These are phyloP conservation scores for Pyralis farinalis DNA, from an alignment of 2,888 invertebrate species.

Conservation along the genomic window DNA sequence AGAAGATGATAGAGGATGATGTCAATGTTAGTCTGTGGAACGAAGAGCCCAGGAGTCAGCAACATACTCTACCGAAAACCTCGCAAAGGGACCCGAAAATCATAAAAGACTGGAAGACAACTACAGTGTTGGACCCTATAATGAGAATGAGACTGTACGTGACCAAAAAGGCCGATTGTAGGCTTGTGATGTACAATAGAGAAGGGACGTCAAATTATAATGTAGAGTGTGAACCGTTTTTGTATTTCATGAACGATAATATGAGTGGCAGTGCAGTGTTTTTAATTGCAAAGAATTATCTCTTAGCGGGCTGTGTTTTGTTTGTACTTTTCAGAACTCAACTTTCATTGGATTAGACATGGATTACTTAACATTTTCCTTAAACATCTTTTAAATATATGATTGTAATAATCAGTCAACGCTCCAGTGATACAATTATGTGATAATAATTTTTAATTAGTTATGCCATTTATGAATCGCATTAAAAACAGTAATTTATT, in stretches of 20 bases:
- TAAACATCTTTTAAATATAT: no score
- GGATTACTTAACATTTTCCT: no score
- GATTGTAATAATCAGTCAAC: no score
- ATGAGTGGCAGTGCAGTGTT: constrained; percentile 33
- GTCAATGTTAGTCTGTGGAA: constrained; percentile 62
- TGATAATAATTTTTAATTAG: no score
- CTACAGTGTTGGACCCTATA: constrained; percentile 57
- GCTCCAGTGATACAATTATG: no score
- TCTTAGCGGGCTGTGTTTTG: constrained; percentile 26
- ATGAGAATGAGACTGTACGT: constrained; percentile 60
- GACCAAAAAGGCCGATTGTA: constrained; percentile 53
- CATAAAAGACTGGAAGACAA: constrained; percentile 55
- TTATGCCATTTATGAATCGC: no score
- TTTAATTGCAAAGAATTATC: constrained; percentile 13
- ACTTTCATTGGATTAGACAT: not conserved
- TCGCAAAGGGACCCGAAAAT: constrained; percentile 29
- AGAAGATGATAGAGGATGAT: constrained; percentile 60
- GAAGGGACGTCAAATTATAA: constrained; percentile 61
- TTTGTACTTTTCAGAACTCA: constrained; percentile 21
- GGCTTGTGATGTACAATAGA: constrained; percentile 61
- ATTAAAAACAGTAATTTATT: no score
- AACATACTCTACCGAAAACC: constrained; percentile 31
- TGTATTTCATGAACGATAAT: constrained; percentile 58
- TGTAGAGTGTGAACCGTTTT: constrained; percentile 55
- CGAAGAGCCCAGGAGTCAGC: constrained; percentile 43